These are phyloP conservation scores for Mesoligia furuncula DNA, from an alignment of 2,888 invertebrate genomes.

Conservation along the genomic window DNA sequence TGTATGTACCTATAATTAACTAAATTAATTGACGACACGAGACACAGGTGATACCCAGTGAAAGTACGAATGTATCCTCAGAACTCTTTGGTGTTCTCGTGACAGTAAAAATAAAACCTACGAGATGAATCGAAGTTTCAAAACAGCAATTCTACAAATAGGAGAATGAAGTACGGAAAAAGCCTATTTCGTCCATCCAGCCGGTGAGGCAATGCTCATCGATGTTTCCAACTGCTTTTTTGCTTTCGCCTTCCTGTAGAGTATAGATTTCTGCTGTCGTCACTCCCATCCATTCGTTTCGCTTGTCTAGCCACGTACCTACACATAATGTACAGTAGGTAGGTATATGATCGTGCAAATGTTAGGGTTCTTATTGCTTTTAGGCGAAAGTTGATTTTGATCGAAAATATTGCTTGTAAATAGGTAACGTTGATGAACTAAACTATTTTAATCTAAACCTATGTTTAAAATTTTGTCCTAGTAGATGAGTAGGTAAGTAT, in stretches of 20 bases:
- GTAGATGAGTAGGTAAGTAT: neutral
- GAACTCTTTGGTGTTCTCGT: no score
- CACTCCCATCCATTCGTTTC: slow-evolving; percentile 44
- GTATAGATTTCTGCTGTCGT: slow-evolving; percentile 56
- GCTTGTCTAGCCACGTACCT: slow-evolving; percentile 29
- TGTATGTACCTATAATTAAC: slow-evolving; percentile 4
- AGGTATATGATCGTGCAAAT: neutral
- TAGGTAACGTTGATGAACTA: neutral
- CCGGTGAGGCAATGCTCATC: slow-evolving; percentile 61
- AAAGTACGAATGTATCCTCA: neutral
- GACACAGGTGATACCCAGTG: neutral
- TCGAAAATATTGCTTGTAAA: neutral
- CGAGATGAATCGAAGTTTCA: slow-evolving; percentile 45
- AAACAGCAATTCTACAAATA: slow-evolving; percentile 52
- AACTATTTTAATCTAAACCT: neutral
- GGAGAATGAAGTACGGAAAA: slow-evolving; percentile 52
- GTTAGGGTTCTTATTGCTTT: neutral
- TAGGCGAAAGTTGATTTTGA: neutral
- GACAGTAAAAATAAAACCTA: slow-evolving; percentile 26
- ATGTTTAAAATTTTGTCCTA: neutral
- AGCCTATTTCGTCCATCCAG: slow-evolving; percentile 60
- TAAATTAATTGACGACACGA: neutral
- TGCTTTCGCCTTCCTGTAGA: slow-evolving; percentile 46
- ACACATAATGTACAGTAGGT: slow-evolving; percentile 1
- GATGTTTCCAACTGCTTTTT: slow-evolving; percentile 61